These are phyloP conservation scores for Eidolon dupreanum DNA, from an alignment of 2,797 vertebrate species.

Conservation along the genomic window DNA sequence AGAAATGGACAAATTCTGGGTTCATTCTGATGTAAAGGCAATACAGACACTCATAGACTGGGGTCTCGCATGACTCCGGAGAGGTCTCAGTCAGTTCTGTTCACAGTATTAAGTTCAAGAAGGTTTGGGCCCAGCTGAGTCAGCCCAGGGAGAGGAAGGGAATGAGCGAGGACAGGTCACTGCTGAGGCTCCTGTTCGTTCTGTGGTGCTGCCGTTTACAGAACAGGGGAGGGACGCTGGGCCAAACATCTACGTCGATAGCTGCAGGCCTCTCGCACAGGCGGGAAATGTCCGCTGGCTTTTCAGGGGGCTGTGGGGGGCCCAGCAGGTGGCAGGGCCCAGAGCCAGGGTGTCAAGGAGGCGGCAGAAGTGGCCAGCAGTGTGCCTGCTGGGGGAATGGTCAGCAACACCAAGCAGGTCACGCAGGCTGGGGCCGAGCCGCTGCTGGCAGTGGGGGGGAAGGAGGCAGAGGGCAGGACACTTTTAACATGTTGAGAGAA, in stretches of 20 bases:
- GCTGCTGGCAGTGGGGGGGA: no score
- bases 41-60: neutral
- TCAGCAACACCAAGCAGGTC: neutral
- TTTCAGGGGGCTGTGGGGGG: neutral
- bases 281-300: neutral
- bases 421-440: neutral
- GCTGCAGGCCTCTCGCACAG: neutral
- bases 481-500: neutral
- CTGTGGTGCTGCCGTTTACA: fast-evolving
- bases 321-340: neutral
- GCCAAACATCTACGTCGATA: neutral
- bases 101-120: neutral
- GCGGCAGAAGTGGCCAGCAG: neutral
- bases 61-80: no score
- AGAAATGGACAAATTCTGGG: no score
- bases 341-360: neutral
- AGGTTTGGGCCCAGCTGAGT: neutral
- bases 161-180: neutral
- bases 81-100: neutral
- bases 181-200: neutral
- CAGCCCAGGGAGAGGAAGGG: neutral
- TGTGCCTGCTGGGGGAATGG: neutral
- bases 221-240: neutral
- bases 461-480: neutral
- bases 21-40: neutral